phyloP scores from a whole-genome alignment of 2,797 vertebrate genomes.

The Anguilla megastoma region DNA sequence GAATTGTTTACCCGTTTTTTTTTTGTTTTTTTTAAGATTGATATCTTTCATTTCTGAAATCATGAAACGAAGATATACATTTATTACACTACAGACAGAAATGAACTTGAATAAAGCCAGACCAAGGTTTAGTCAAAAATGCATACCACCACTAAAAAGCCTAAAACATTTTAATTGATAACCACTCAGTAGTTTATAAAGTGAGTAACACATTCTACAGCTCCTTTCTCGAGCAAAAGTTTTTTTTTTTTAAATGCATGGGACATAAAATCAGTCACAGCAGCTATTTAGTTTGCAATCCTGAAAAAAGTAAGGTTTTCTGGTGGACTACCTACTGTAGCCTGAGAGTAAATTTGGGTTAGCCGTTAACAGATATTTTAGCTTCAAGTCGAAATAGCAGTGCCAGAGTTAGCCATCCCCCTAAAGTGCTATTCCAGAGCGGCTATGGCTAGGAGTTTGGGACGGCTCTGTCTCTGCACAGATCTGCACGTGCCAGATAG shows the following conservation, averaged over 20 bases:
- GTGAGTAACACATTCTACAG: background rate
- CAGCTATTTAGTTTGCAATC: background rate
- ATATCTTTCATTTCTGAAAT: slow-evolving; percentile 31
- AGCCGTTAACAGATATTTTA: slow-evolving; percentile 44
- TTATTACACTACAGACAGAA: slow-evolving; percentile 9
- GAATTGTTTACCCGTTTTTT: slow-evolving; percentile 38
- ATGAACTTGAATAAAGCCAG: background rate
- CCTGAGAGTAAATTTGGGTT: background rate
- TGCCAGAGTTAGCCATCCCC: slow-evolving; percentile 39
- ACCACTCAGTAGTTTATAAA: background rate
- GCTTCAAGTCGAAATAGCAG: background rate
- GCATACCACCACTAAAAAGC: background rate
- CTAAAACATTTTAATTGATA: background rate
- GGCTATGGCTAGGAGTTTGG: slow-evolving; percentile 59
- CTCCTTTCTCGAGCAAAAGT: background rate
- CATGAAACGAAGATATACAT: slow-evolving; percentile 15
- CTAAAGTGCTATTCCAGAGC: slow-evolving; percentile 28
- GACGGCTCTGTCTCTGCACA: slow-evolving; percentile 67
- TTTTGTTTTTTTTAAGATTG: slow-evolving; percentile 26
- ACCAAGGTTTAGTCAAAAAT: background rate
- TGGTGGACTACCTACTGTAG: background rate
- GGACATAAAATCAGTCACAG: background rate
- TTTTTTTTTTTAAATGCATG: background rate
- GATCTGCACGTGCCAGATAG: slow-evolving; percentile 64
- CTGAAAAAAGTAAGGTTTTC: background rate